Base-by-base conservation (phyloP, 1,140 invertebrate species). In the Cryptotermes secundus region DNA sequence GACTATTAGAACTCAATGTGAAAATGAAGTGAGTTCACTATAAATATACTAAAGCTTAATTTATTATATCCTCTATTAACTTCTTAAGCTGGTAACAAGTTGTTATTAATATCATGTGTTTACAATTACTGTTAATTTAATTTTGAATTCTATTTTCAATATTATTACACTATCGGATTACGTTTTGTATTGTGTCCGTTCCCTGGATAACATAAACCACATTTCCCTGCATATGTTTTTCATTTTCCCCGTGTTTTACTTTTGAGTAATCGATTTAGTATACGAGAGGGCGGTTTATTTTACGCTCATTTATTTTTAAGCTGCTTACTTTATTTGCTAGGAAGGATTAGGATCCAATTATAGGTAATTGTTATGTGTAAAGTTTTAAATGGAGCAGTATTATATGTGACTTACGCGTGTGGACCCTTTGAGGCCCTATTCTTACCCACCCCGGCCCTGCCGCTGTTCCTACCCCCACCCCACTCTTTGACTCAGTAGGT, bases 311-410 rank as follows among this genome's bases (percentile, higher is more conserved):
- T 31, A 72, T 72, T 72, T 72, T 72, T 72, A 72, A 72, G 59
- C 59, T 72, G n/a, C 59, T 59, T 72, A 31, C 59, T 72, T 72
- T 26, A 26, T 72, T 72, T 31, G 59, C 6, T n/a, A 16, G 26
- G 59, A 9, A n/a, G 59, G 59, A 31, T 72, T 72, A 31, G 59
- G 31, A 26, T n/a, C 59, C 59, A 72, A 72, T 72, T 72, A 31
- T 72, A n/a, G n/a, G 59, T 72, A 72, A 72, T n/a, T 72, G 59
- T 72, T 72, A 72, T 72, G 59, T n/a, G 59, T 26, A 72, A 72
- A 3, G 59, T 72, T 72, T 72, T 31, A n/a, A 72, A 72, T 72
- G n/a, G 14, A 72, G n/a, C 31, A 72, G 59, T 7, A 1, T 72
- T 12, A 31, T 12, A 31, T 72, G 59, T 72, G 59, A n/a, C 59